These are phyloP conservation scores for Caenorhabditis angaria DNA, from an alignment of 2,888 invertebrate genomes.

Conservation along the genomic window DNA sequence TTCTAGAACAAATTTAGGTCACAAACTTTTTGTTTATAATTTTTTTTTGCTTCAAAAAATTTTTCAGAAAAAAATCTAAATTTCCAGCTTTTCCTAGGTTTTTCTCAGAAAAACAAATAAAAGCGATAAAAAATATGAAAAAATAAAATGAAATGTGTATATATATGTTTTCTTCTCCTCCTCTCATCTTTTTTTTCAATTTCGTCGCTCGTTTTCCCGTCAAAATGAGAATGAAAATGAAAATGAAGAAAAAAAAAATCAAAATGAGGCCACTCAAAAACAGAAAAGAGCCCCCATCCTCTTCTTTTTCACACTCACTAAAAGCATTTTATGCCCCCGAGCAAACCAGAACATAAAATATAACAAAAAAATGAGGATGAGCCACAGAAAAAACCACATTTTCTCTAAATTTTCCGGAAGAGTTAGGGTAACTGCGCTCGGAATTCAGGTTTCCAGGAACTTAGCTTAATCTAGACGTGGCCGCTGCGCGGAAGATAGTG, in stretches of 20 bases:
- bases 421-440: background rate
- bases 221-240: background rate
- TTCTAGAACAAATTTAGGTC: too few relatives aligned
- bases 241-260: background rate
- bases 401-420: background rate
- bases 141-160: background rate
- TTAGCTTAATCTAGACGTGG: too few relatives aligned
- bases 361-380: too few relatives aligned
- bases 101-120: too few relatives aligned
- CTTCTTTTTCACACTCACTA: background rate
- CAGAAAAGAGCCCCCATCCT: background rate
- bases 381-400: background rate
- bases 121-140: background rate
- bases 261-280: conserved; percentile 4
- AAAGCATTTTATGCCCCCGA: background rate
- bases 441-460: background rate
- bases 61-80: too few relatives aligned
- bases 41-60: too few relatives aligned
- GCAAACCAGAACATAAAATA: too few relatives aligned
- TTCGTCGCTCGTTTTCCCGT: too few relatives aligned
- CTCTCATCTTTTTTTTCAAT: conserved; percentile 1
- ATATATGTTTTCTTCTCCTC: background rate
- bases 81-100: too few relatives aligned
- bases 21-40: too few relatives aligned
- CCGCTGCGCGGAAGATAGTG: too few relatives aligned